phyloP scores from a whole-genome alignment of 2,797 vertebrate genomes.

The Acomys russatus region DNA sequence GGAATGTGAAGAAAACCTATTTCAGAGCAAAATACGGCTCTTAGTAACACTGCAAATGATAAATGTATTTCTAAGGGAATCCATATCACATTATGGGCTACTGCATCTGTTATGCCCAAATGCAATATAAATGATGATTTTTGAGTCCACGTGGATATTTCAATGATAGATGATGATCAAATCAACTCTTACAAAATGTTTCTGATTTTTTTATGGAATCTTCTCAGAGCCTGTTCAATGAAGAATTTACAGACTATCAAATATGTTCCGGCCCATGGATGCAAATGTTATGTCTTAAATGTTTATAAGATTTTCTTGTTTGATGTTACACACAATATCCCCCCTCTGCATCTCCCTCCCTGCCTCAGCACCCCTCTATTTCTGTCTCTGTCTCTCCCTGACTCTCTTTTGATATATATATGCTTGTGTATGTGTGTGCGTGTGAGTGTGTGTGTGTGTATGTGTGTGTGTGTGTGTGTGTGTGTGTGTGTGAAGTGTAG shows the following conservation, averaged over 20 bases:
- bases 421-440: not conserved
- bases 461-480: not conserved
- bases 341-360: not conserved
- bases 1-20: slow-evolving; percentile 39
- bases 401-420: not conserved
- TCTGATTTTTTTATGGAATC: slow-evolving; percentile 23
- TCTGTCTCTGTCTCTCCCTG: not conserved
- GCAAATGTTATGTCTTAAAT: slow-evolving; percentile 28
- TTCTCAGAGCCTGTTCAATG: slow-evolving; percentile 43
- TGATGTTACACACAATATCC: not conserved
- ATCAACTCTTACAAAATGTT: slow-evolving; percentile 46
- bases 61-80: slow-evolving; percentile 57
- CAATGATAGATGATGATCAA: slow-evolving; percentile 36
- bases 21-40: slow-evolving; percentile 46
- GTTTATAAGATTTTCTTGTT: not conserved
- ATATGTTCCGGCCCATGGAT: not conserved
- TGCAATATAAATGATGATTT: slow-evolving; percentile 70
- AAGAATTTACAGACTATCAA: slow-evolving; percentile 34
- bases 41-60: not conserved
- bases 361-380: not conserved
- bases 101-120: slow-evolving; percentile 15
- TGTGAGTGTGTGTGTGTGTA: not conserved
- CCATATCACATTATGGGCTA: slow-evolving; percentile 17
- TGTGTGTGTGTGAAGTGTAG: not conserved
- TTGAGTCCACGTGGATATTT: slow-evolving; percentile 40